Evolutionary conservation across 2,888 invertebrate genomes (phyloP), one percentile per base, ranked within the genome.

Genomic region (Formica aserva): DNA sequence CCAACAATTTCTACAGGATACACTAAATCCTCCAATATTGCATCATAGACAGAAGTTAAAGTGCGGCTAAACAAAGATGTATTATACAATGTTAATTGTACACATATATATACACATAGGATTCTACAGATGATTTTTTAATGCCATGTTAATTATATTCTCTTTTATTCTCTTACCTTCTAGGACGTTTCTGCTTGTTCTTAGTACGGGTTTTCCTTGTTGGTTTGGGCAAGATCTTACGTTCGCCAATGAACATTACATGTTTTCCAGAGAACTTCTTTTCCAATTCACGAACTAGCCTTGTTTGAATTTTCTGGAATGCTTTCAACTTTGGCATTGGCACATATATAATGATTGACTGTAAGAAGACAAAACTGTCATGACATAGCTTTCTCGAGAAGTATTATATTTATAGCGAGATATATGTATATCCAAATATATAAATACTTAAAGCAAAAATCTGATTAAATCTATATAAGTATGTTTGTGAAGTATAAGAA

Each of bases 251-350:
- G 94, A 99, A 98, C 90, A 99, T 99, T 15, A 99, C 99, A 95
- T 99, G 99, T 95, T 99, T 99, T 88, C 99, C 99, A 93, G 98
- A 99, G 96, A 99, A 99, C 95, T 99, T 99, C 97, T 99, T 99
- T 95, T 99, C 99, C 94, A 99, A 95, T 95, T 99, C 99, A 92
- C 99, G 97, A 66, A 99, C 99, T 93, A 99, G 96, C 91, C 99
- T 97, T 89, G 98, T 98, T 95, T 99, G 99, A 92, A 99, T 98
- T 95, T 99, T 99, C 95, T 99, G 99, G 97, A 99, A 99, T 85
- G 97, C 97, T 95, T 98, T 98, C 95, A 99, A 96, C 95, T 99
- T 99, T 87, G 99, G 99, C 96, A 99, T 99, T 86, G 99, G 99
- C 93, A 99, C 99, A 95, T 99, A 99, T 95, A 99, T 98, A 94